Evolutionary conservation across 2,113 vertebrate species (phyloP).

Genomic region (Oryzias melastigma): DNA sequence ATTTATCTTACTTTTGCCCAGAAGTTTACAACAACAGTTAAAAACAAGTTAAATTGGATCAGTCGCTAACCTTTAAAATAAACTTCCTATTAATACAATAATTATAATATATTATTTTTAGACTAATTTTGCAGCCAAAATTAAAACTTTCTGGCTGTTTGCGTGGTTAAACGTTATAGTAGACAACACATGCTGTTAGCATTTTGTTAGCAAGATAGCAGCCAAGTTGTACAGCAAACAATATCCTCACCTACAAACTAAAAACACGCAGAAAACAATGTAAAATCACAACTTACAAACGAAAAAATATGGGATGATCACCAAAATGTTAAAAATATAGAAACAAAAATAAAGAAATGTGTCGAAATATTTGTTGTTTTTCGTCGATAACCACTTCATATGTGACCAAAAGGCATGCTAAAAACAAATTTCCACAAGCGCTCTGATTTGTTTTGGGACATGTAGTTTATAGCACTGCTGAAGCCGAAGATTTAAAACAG

Average conservation of each 20-base stretch:
- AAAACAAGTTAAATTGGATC: too few species aligned
- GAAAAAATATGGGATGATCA: not conserved
- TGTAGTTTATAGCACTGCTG: conserved; percentile 59
- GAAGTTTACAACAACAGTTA: too few species aligned
- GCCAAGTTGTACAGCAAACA: not conserved
- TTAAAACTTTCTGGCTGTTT: not conserved
- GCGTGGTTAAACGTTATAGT: not conserved
- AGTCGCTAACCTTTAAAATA: too few species aligned
- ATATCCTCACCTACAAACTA: not conserved
- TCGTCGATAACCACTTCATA: conserved; percentile 19
- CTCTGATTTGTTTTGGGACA: conserved; percentile 35
- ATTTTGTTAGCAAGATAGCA: conserved; percentile 44
- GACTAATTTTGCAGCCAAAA: not conserved
- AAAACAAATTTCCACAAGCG: conserved; percentile 63
- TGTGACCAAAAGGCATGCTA: conserved; percentile 53
- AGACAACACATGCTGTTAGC: conserved; percentile 20
- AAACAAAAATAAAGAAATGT: not conserved
- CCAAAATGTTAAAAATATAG: not conserved
- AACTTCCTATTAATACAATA: too few species aligned
- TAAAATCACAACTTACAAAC: conserved; percentile 22
- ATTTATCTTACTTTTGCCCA: too few species aligned
- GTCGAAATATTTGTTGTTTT: not conserved
- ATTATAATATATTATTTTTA: not conserved
- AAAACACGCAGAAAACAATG: not conserved
- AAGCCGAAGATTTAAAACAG: rapidly evolving